These are phyloP conservation scores for Bombylius major DNA, from an alignment of 2,888 invertebrate species.

Conservation along the genomic window DNA sequence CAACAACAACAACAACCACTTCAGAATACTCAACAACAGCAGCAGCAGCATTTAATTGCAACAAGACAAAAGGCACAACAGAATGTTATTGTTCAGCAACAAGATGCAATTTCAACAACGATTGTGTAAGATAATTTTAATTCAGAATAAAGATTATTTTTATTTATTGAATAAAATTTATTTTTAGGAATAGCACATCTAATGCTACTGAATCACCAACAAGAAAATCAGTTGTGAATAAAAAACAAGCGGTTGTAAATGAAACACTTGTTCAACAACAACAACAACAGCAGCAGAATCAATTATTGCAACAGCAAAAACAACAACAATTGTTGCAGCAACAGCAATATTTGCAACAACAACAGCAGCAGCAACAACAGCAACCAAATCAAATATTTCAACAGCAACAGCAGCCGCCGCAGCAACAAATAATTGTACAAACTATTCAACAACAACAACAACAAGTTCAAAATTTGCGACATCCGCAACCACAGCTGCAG, in stretches of 20 bases:
- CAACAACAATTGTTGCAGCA: constrained; percentile 4
- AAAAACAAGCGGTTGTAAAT: constrained; percentile 2
- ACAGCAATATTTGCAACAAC: constrained; percentile 1
- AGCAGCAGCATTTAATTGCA: constrained; percentile 3
- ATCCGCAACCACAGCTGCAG: constrained; percentile 8
- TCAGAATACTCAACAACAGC: constrained; percentile 16
- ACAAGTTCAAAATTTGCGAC: constrained; percentile 37
- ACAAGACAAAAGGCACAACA: constrained; percentile 5
- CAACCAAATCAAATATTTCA: constrained; percentile 7
- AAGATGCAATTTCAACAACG: neutral
- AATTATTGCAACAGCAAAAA: constrained; percentile 4
- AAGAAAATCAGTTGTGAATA: neutral
- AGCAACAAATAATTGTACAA: constrained; percentile 3
- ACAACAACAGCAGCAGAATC: constrained; percentile 5
- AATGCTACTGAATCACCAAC: constrained; percentile 1
- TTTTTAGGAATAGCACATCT: constrained; percentile 2
- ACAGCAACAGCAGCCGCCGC: constrained; percentile 3
- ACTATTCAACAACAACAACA: constrained; percentile 3
- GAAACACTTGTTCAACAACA: constrained; percentile 9
- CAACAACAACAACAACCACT: constrained; percentile 13
- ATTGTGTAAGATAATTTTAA: constrained; percentile 3
- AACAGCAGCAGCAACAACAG: constrained; percentile 6
- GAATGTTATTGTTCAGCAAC: neutral
- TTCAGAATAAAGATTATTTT: neutral
- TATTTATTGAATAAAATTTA: neutral